These are phyloP conservation scores for Heliconius congener DNA, from an alignment of 1,140 invertebrate species.

Conservation along the genomic window DNA sequence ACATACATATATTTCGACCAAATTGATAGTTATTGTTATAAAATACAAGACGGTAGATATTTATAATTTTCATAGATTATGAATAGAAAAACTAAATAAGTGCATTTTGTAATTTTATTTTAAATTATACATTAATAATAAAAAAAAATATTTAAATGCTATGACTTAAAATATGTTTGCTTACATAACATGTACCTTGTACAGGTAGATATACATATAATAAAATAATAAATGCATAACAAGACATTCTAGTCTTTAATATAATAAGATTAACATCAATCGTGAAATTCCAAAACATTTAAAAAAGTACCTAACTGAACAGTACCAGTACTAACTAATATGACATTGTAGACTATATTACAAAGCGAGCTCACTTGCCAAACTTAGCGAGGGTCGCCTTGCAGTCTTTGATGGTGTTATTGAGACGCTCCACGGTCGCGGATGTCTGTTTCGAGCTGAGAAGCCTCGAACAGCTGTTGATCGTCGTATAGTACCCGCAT, in stretches of 20 bases:
- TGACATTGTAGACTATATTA: too few species aligned
- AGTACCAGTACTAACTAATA: not conserved
- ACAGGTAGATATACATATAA: not conserved
- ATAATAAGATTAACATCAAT: not conserved
- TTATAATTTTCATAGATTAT: not conserved
- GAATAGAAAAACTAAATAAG: not conserved
- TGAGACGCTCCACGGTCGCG: constrained; percentile 88
- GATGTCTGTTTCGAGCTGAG: constrained; percentile 84
- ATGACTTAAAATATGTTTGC: not conserved
- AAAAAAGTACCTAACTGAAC: not conserved
- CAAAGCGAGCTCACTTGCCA: constrained; percentile 46
- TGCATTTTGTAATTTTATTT: not conserved
- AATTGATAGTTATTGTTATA: not conserved
- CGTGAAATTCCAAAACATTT: not conserved
- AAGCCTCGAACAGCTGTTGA: constrained; percentile 85
- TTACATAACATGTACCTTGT: not conserved
- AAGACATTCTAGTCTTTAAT: not conserved
- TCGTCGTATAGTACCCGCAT: constrained; percentile 87
- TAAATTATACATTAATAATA: not conserved
- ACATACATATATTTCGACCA: not conserved
- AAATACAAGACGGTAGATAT: not conserved
- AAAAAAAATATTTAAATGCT: not conserved
- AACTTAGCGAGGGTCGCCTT: constrained; percentile 82
- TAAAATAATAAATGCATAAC: constrained; percentile 1
- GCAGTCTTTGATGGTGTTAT: constrained; percentile 86